Percentiles rank a stretch among this genome's conserved stretches.
Conservation (phyloP, 2,113 vertebrate species). For the Odocoileus hemionus region DNA sequence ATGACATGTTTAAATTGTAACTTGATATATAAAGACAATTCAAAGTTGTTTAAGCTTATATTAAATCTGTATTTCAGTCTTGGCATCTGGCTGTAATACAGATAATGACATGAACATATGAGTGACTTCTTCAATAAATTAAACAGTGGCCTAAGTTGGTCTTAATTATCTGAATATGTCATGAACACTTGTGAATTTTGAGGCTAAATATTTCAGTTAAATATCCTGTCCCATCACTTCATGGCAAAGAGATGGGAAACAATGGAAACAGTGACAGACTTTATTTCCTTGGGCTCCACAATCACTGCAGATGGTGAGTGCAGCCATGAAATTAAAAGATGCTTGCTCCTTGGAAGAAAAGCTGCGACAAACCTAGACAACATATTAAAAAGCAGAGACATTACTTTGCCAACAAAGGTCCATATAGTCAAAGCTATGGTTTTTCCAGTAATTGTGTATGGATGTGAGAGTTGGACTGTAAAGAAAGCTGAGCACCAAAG, state of each 20-base stretch:
- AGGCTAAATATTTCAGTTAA: slow-evolving; percentile 23
- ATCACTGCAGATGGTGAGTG: not conserved
- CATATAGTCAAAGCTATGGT: not conserved
- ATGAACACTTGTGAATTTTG: not conserved
- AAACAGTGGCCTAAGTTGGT: not conserved
- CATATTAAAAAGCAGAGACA: not conserved
- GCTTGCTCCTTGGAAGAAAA: not conserved
- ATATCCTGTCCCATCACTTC: not conserved
- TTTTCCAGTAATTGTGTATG: not conserved
- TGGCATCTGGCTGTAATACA: not conserved
- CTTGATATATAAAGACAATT: not conserved
- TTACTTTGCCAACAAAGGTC: not conserved
- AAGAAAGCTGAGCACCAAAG: not conserved
- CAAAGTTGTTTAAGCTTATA: not conserved
- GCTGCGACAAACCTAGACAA: not conserved
- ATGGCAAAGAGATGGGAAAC: not conserved
- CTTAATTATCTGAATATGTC: not conserved
- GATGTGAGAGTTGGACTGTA: not conserved
- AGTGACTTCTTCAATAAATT: not conserved
- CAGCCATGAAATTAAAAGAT: not conserved
- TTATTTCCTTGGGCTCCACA: not conserved
- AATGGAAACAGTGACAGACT: not conserved
- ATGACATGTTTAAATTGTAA: not conserved
- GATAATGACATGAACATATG: not conserved
- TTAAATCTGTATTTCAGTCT: not conserved